Base-by-base conservation (phyloP, 2,797 vertebrate genomes). In the Potorous gilbertii region DNA sequence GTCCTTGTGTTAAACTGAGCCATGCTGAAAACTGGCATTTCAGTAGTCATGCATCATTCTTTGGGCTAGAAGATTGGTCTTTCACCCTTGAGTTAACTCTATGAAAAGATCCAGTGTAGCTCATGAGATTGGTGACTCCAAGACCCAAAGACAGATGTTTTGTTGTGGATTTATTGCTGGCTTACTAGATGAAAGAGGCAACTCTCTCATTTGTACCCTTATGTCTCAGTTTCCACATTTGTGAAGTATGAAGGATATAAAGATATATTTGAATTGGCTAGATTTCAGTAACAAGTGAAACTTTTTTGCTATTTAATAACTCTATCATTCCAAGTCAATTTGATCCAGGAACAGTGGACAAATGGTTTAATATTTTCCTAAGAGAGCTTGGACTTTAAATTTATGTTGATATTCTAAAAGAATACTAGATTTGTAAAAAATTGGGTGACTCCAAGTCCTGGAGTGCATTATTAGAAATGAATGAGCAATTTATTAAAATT, bases 391-490 rank as follows among this genome's bases (percentile, higher is more conserved):
- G 16, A 18, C 62, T 91, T 94, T 90, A 89, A 12, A 50, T 95
- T 89, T 93, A 46, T 91, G 52, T 13, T 97, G 92, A 57, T 46
- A 94, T 92, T 96, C 94, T 96, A 87, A 27, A 81, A 92, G 52
- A 54, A 16, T 46, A 1, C 4, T 52, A 92, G 18, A 2, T 3
- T 54, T 2, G 0, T 90, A 57, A 95, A 92, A 90, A 6, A 2
- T 0, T 62, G 11, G 57, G 8, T 34, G 95, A 62, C 52, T 93
- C 74, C 24, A 90, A 62, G 34, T 2, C 92, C 90, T 95, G 27
- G 74, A 94, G 11, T 96, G 6, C 94, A 93, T 92, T 96, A 55
- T 0, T 56, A 74, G n/a, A 95, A 95, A 18, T 0, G 3, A 91
- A 12, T 34, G 14, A 90, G 6, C 52, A 96, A 13, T 40, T 94